phyloP scores from a whole-genome alignment of 2,797 vertebrate species.

The Podarcis siculus region DNA sequence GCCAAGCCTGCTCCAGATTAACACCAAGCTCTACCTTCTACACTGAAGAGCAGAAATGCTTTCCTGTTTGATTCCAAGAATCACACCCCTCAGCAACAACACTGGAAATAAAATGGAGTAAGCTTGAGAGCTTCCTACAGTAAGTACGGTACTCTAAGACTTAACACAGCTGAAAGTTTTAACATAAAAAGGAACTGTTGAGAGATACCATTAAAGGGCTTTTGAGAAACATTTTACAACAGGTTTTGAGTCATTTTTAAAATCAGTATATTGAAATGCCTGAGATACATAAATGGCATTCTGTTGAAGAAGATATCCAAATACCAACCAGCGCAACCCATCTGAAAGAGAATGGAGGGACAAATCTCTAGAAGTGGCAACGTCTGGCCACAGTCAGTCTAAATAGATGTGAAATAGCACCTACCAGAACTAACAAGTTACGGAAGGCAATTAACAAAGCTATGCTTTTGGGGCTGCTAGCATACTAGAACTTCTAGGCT shows the following conservation, averaged over 20 bases:
- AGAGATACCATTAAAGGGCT: not conserved
- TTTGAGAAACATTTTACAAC: not conserved
- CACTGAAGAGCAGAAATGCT: not conserved
- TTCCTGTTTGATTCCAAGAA: not conserved
- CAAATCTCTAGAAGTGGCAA: conserved; percentile 13
- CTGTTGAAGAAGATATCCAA: not conserved
- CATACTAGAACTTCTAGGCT: not conserved
- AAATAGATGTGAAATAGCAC: not conserved
- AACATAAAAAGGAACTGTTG: not conserved
- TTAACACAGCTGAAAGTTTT: not conserved
- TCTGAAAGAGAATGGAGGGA: conserved; percentile 41
- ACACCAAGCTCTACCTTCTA: not conserved
- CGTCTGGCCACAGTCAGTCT: conserved; percentile 28
- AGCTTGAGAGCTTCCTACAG: not conserved
- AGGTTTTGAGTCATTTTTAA: not conserved
- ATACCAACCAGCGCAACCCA: conserved; percentile 7
- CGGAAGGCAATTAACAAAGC: conserved; percentile 1
- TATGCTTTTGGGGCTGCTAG: not conserved
- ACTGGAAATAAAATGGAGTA: not conserved
- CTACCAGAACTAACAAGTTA: conserved; percentile 22
- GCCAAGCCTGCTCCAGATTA: not conserved
- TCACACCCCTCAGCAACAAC: not conserved
- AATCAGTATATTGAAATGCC: not conserved
- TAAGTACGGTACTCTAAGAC: not conserved
- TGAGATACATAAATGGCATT: conserved; percentile 13